phyloP scores from a whole-genome alignment of 92 coral and sea anemone genomes.

The Epizoanthus illoricatus region DNA sequence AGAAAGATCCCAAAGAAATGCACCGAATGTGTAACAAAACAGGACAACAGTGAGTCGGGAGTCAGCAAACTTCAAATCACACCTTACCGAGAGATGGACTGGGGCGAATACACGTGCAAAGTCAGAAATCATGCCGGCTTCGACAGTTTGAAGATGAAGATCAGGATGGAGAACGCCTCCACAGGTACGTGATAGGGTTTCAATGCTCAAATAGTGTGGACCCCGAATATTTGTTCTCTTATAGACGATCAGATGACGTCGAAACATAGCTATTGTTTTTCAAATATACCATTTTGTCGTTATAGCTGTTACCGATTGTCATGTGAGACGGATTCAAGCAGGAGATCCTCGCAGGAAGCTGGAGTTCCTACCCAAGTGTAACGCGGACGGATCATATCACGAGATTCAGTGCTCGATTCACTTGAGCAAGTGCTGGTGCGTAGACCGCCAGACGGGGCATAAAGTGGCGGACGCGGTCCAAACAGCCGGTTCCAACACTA shows the following conservation, averaged over 20 bases:
- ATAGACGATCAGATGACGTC: background rate
- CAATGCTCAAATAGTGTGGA: background rate
- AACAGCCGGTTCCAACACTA: slow-evolving; percentile 50
- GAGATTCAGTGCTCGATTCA: slow-evolving; percentile 88
- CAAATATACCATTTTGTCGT: background rate
- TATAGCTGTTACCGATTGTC: slow-evolving; percentile 68
- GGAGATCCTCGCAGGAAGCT: slow-evolving; percentile 78
- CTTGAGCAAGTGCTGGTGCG: slow-evolving; percentile 87
- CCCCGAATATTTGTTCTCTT: background rate
- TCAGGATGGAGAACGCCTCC: slow-evolving; percentile 20
- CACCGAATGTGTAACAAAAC: slow-evolving; percentile 37
- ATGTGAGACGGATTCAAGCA: slow-evolving; percentile 67
- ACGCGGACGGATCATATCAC: slow-evolving; percentile 85
- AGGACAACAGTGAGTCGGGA: slow-evolving; percentile 7
- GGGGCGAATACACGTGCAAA: slow-evolving; percentile 51
- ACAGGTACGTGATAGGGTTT: background rate
- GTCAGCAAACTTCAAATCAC: slow-evolving; percentile 40
- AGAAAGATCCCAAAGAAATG: slow-evolving; percentile 39
- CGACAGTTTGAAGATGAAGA: slow-evolving; percentile 38
- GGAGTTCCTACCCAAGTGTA: slow-evolving; percentile 81
- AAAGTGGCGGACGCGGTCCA: slow-evolving; percentile 75
- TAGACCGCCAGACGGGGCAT: slow-evolving; percentile 80
- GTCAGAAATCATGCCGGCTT: slow-evolving; percentile 49
- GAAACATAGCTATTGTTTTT: too few species aligned
- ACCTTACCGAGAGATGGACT: slow-evolving; percentile 46